A percentile compares a stretch with the other conserved stretches of the same genome.
Conservation (phyloP, 2,888 invertebrate species). For the Cremastinae sp. region DNA sequence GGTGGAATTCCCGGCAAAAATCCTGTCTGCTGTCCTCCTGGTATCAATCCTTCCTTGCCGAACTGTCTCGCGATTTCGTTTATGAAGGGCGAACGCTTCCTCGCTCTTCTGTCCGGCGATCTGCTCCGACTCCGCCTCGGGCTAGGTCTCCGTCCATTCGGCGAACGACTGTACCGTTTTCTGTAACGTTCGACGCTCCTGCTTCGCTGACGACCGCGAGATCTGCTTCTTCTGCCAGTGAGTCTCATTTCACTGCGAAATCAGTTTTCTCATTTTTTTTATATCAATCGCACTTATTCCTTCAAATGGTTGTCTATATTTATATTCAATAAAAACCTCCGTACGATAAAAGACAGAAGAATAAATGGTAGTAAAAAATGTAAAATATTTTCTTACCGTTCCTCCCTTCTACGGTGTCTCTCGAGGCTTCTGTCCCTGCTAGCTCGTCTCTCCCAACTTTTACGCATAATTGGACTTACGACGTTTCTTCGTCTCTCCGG, state of each 20-base stretch:
- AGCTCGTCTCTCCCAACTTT: slow-evolving; percentile 71
- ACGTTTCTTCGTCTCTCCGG: slow-evolving; percentile 69
- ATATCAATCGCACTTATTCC: slow-evolving; percentile 35
- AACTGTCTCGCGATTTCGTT: slow-evolving; percentile 77
- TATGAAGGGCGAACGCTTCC: slow-evolving; percentile 78
- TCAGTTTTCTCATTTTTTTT: slow-evolving; percentile 51
- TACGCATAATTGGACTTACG: slow-evolving; percentile 58
- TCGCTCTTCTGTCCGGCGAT: slow-evolving; percentile 71
- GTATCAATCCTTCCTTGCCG: slow-evolving; percentile 69
- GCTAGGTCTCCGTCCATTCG: slow-evolving; percentile 65
- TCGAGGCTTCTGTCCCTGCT: slow-evolving; percentile 74
- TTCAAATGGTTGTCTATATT: slow-evolving; percentile 19
- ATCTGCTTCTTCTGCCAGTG: slow-evolving; percentile 73
- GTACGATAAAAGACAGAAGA: background rate
- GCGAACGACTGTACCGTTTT: slow-evolving; percentile 74
- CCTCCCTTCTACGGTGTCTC: slow-evolving; percentile 71
- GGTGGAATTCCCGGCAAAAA: slow-evolving; percentile 67
- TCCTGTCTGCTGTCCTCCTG: slow-evolving; percentile 55
- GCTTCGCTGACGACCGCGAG: slow-evolving; percentile 75
- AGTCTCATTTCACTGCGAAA: slow-evolving; percentile 65
- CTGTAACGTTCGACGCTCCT: slow-evolving; percentile 70
- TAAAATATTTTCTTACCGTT: slow-evolving; percentile 73
- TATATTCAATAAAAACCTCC: background rate
- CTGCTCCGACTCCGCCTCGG: slow-evolving; percentile 71
- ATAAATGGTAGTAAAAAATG: background rate